Evolutionary conservation across 2,888 invertebrate species (phyloP).

Genomic region (Tenthredo distinguenda): DNA sequence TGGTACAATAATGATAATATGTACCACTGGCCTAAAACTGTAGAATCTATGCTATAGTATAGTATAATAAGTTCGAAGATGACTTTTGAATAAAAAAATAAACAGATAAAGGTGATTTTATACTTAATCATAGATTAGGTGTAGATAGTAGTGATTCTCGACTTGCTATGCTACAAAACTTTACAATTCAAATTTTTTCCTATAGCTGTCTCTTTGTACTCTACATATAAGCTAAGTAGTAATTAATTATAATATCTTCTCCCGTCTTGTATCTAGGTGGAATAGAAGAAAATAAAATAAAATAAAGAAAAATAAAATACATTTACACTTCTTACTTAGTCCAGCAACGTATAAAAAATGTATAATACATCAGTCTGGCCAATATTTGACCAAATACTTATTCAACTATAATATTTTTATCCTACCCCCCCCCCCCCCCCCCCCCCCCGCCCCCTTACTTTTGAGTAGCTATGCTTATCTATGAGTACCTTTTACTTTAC

Average conservation of each 20-base stretch:
- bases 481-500: background rate
- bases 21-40: slow-evolving; percentile 65
- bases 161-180: slow-evolving; percentile 71
- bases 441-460: background rate
- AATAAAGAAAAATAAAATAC: slow-evolving; percentile 60
- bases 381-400: slow-evolving; percentile 66
- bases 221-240: slow-evolving; percentile 61
- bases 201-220: slow-evolving; percentile 67
- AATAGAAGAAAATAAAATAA: slow-evolving; percentile 25
- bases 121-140: slow-evolving; percentile 64
- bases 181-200: slow-evolving; percentile 66
- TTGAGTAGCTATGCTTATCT: slow-evolving; percentile 40
- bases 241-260: background rate
- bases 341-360: slow-evolving; percentile 73
- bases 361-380: slow-evolving; percentile 77
- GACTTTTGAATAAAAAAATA: slow-evolving; percentile 54
- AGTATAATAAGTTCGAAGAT: slow-evolving; percentile 60
- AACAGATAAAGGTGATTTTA: slow-evolving; percentile 10
- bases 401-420: slow-evolving; percentile 41
- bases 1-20: slow-evolving; percentile 55
- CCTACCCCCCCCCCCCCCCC: background rate
- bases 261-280: background rate
- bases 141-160: slow-evolving; percentile 61
- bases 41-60: slow-evolving; percentile 52
- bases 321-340: slow-evolving; percentile 70